These are phyloP conservation scores for Nymphalis c-album DNA, from an alignment of 2,888 invertebrate genomes.

Conservation along the genomic window DNA sequence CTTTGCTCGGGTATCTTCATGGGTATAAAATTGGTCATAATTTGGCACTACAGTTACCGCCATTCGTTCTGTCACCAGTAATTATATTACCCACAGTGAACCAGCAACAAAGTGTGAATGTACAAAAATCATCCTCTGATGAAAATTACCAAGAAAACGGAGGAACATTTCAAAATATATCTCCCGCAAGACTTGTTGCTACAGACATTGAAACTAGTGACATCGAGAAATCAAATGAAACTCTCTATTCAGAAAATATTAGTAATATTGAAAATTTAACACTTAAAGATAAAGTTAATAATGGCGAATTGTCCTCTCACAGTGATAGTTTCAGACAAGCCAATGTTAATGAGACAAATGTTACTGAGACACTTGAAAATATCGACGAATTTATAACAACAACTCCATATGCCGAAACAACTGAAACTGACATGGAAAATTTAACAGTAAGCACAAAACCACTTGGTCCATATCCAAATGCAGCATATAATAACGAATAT, in stretches of 20 bases:
- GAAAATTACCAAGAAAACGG: constrained; percentile 46
- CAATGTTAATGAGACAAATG: constrained; percentile 17
- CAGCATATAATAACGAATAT: constrained; percentile 42
- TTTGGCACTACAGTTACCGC: constrained; percentile 43
- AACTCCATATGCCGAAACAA: constrained; percentile 19
- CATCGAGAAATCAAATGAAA: constrained; percentile 32
- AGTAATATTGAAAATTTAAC: neutral
- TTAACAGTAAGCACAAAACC: constrained; percentile 26
- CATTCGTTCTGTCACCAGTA: constrained; percentile 46
- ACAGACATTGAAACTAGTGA: constrained; percentile 19
- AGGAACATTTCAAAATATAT: constrained; percentile 40
- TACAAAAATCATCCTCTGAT: constrained; percentile 42
- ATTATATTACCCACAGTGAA: constrained; percentile 50
- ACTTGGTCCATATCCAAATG: constrained; percentile 40
- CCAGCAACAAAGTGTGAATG: constrained; percentile 49
- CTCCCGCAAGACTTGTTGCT: constrained; percentile 37
- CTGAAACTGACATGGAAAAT: constrained; percentile 30
- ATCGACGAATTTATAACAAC: constrained; percentile 20
- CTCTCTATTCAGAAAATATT: neutral
- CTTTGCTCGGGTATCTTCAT: constrained; percentile 47
- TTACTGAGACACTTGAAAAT: constrained; percentile 22
- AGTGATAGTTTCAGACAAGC: constrained; percentile 38
- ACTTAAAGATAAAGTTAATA: constrained; percentile 17
- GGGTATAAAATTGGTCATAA: constrained; percentile 49
- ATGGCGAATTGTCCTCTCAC: neutral